Conservation (phyloP, 2,888 invertebrate species). For the Nomada goodeniana region DNA sequence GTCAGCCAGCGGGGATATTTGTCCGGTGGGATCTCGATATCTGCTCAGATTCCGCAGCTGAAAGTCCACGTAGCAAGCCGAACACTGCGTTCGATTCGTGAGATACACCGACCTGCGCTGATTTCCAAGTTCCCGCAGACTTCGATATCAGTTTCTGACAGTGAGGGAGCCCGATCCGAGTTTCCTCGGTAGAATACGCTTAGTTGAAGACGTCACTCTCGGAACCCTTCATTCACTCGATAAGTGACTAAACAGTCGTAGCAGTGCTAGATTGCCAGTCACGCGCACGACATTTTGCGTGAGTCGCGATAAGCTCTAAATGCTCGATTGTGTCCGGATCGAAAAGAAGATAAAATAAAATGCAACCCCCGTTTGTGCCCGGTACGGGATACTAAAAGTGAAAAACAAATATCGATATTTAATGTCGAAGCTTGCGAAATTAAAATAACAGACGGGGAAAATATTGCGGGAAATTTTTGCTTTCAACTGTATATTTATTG, state of each 20-base stretch:
- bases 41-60: conserved; percentile 26
- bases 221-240: conserved; percentile 25
- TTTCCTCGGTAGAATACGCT: conserved; percentile 6
- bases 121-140: conserved; percentile 53
- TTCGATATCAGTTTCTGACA: conserved; percentile 55
- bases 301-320: conserved; percentile 41
- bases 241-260: conserved; percentile 26
- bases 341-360: conserved; percentile 45
- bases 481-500: too few relatives aligned
- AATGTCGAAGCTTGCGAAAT: neutral
- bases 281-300: conserved; percentile 48
- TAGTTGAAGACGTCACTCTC: conserved; percentile 19
- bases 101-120: conserved; percentile 23
- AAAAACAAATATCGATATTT: neutral
- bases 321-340: conserved; percentile 6
- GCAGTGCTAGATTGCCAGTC: conserved; percentile 23
- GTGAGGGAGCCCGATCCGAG: conserved; percentile 20
- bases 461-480: too few relatives aligned
- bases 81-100: conserved; percentile 42
- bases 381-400: neutral
- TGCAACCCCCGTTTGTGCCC: neutral
- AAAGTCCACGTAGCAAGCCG: conserved; percentile 37
- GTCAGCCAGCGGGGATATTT: conserved; percentile 40
- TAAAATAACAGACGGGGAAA: too few relatives aligned
- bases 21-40: conserved; percentile 25